These are phyloP conservation scores for Eidolon dupreanum DNA, from an alignment of 2,797 vertebrate genomes.

Conservation along the genomic window DNA sequence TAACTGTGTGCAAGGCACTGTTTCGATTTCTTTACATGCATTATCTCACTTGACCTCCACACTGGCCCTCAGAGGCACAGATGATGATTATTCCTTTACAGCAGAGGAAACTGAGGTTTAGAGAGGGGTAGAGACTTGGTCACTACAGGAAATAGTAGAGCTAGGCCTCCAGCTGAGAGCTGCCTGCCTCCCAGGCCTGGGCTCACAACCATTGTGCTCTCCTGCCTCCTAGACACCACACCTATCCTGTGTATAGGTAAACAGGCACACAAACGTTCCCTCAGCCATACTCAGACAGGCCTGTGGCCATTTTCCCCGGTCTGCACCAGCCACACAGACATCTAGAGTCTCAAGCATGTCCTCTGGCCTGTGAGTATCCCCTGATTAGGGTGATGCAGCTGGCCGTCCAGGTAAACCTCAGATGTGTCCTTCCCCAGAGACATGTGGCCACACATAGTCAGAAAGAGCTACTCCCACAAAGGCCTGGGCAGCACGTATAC, in stretches of 20 bases:
- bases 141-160: neutral
- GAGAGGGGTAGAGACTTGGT: neutral
- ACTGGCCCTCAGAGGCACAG: neutral
- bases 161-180: neutral
- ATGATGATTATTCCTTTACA: neutral
- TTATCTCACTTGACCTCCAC: neutral
- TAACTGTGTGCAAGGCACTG: neutral
- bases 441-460: rapidly evolving
- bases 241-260: neutral
- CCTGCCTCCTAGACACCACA: neutral
- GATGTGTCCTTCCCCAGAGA: neutral
- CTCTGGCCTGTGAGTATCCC: neutral
- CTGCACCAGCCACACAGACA: neutral
- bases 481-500: rapidly evolving
- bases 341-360: neutral
- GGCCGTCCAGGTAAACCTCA: neutral
- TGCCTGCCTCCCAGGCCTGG: neutral
- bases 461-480: neutral
- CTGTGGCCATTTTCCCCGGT: rapidly evolving
- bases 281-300: neutral
- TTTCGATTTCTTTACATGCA: neutral
- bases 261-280: neutral
- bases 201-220: neutral
- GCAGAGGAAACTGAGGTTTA: neutral
- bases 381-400: neutral